Evolutionary conservation across 2,888 invertebrate genomes (phyloP), one percentile per base, ranked within the genome.

Genomic region (Cephus sareptanus): DNA sequence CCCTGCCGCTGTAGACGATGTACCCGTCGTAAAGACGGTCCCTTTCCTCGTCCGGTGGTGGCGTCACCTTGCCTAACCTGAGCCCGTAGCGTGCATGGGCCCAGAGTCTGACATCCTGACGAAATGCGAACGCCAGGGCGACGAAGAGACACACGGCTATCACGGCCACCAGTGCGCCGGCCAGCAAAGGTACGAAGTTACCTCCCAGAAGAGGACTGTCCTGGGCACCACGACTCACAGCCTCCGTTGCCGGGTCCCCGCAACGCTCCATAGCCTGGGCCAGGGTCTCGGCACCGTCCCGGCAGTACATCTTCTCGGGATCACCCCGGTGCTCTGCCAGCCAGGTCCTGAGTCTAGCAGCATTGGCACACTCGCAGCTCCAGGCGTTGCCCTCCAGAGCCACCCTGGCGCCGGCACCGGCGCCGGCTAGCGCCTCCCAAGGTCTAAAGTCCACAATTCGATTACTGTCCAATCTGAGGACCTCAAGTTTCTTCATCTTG

Each of bases 1-100:
- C 97, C 85, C 95, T 94, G 85, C 95, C 94, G 91, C 96, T 96
- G 93, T 97, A 98, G 81, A 97, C 95, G 90, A 98, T 94, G 92
- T 97, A 98, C 79, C 97, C 97, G 91, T 98, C 94, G 93, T 96
- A 94, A 87, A 94, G 91, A 90, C 94, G 92, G 92, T 94, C 92
- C 91, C 92, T 79, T 92, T 93, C 86, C 92, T 93, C 91, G 92
- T 94, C 83, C 90, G 92, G 83, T 91, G 92, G 83, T 77, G 89
- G 86, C 1, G 89, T 82, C 73, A 89, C 86, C 76, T 91, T 91
- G 69, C 92, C 93, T 11, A 96, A 93, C 86, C 96, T 93, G 75
- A 96, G 93, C 69, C 96, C 96, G 90, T 96, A 97, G 84, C 94
- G 94, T 30, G 96, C 94, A 92, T 96, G 96, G 85, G 96, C 94